Percentiles rank a stretch among this genome's conserved stretches.
Evolutionary conservation across 1,140 invertebrate species (phyloP).

Genomic region (Eumaeus atala): DNA sequence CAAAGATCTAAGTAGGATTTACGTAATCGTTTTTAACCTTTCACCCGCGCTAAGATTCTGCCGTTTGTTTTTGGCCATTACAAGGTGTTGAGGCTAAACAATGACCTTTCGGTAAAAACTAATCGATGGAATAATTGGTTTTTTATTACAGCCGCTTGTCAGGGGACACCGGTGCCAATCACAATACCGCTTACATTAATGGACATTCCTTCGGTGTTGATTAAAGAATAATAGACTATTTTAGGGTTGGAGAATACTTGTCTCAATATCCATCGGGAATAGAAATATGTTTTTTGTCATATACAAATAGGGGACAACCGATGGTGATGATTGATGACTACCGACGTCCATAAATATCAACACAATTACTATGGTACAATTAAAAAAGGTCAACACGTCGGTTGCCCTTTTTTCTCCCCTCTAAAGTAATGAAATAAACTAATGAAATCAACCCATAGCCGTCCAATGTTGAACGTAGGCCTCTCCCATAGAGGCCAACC

Average conservation of each 20-base stretch:
- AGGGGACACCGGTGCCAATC: not conserved
- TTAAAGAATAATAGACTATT: not conserved
- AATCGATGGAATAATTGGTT: not conserved
- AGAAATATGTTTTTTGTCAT: too few relatives aligned
- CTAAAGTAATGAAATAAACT: too few relatives aligned
- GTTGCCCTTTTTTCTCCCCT: too few relatives aligned
- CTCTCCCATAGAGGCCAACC: too few relatives aligned
- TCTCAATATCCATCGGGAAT: not conserved
- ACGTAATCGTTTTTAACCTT: not conserved
- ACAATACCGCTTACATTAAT: too few relatives aligned
- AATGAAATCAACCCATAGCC: too few relatives aligned
- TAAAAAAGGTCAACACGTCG: too few relatives aligned
- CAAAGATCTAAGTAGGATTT: not conserved
- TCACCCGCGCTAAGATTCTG: not conserved
- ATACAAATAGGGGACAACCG: too few relatives aligned
- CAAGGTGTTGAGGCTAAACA: not conserved
- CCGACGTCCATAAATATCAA: too few relatives aligned
- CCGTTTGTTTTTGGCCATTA: not conserved
- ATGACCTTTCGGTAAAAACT: not conserved
- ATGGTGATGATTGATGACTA: too few relatives aligned
- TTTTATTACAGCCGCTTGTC: not conserved
- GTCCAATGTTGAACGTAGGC: too few relatives aligned
- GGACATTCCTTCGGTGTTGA: not conserved
- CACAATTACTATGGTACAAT: too few relatives aligned
- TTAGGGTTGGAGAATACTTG: not conserved